Evolutionary conservation across 2,113 vertebrate species (phyloP).

Genomic region (Serilophus lunatus): DNA sequence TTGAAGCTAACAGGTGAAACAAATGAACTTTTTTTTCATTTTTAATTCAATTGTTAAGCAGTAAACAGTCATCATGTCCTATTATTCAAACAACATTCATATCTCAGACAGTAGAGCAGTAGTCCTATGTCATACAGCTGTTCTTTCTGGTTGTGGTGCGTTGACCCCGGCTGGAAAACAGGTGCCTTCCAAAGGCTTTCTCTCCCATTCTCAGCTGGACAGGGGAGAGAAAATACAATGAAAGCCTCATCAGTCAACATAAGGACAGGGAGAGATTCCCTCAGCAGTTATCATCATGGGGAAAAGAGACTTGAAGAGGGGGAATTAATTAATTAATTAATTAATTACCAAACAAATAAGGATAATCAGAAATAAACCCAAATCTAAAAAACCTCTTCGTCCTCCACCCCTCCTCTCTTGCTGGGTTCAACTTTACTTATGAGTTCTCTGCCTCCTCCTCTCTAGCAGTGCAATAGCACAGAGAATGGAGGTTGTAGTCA

Average conservation of each 20-base stretch:
- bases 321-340: not conserved
- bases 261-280: not conserved
- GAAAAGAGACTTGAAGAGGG: not conserved
- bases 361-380: not conserved
- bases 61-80: not conserved
- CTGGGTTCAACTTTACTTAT: not conserved
- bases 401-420: not conserved
- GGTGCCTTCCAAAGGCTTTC: not conserved
- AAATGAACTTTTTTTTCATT: not conserved
- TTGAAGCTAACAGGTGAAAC: not conserved
- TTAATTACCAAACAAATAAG: not conserved
- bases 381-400: not conserved
- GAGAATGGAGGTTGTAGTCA: not conserved
- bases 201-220: not conserved
- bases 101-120: not conserved
- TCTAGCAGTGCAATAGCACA: not conserved
- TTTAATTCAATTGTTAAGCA: not conserved
- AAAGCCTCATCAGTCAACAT: rapidly evolving
- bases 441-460: not conserved
- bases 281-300: rapidly evolving
- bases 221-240: not conserved
- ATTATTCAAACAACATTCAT: not conserved
- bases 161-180: not conserved
- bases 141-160: not conserved
- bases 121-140: not conserved